Base-by-base conservation (phyloP, 2,797 vertebrate genomes). In the Odontamblyopus rebecca region DNA sequence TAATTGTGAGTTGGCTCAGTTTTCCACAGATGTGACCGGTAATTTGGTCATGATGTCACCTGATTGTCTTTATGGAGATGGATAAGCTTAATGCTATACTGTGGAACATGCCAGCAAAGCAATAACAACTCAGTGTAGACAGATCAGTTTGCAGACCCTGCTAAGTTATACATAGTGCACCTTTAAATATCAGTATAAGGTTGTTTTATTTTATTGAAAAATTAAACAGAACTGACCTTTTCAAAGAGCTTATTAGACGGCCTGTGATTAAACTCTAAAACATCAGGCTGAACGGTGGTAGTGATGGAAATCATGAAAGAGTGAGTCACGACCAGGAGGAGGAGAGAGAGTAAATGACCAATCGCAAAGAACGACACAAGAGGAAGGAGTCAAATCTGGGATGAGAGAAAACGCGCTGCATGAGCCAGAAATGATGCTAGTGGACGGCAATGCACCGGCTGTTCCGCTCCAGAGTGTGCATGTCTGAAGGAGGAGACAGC, bases 401-500 rank as follows among this genome's bases (percentile, higher is more conserved):
- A 62, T 68, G 73, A 74, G 80, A 84, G 75, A 62, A 65, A 75
- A 69, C 79, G 76, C 71, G 75, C 79, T 80, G 82, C 41, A 76
- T 85, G 75, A 79, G 76, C 78, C 59, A 80, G 68, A 15, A 18
- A 32, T 16, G 78, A 61, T 5, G 61, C 61, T 19, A 26, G 63
- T 35, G 64, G 6, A 38, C 79, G 74, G 64, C 13, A 2, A 70
- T 53, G 51, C 83, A 80, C 78, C 41, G 67, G 88, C 84, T 65
- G n/a, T 85, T 82, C 82, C 71, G 77, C 76, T 76, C 61, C 63
- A 76, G 86, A 82, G 85, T 85, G 79, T 80, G 84, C 75, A 79
- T 70, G 76, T 85, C 30, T 74, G 77, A 61, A 78, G 41, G 79
- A 1, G 70, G 85, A 88, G 85, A 82, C 85, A 62, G 76, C 87